Conservation (phyloP, 2,888 invertebrate species). For the Pyrochroa serraticornis region DNA sequence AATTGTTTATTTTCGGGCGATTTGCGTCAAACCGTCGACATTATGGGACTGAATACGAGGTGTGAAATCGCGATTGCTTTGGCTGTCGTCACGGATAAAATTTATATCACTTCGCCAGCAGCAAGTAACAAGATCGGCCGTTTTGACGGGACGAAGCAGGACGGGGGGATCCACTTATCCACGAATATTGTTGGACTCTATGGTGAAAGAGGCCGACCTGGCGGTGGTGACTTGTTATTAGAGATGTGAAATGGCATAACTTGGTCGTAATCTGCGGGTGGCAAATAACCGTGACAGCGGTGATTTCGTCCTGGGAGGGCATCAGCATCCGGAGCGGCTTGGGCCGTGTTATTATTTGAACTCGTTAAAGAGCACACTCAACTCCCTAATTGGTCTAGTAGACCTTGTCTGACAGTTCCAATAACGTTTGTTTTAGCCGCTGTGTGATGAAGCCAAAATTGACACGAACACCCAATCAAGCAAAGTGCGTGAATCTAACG, state of each 20-base stretch:
- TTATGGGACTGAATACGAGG: constrained; percentile 15
- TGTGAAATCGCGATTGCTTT: constrained; percentile 35
- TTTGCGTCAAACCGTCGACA: background rate
- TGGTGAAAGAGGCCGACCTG: constrained; percentile 19
- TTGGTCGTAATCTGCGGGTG: constrained; percentile 49
- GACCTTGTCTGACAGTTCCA: constrained; percentile 47
- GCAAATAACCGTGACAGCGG: constrained; percentile 50
- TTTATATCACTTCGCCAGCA: constrained; percentile 31
- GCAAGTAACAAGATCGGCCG: constrained; percentile 11
- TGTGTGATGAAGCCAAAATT: constrained; percentile 39
- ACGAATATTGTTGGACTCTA: constrained; percentile 12
- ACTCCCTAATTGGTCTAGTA: constrained; percentile 53
- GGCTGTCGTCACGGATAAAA: constrained; percentile 28
- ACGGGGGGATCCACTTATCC: constrained; percentile 18
- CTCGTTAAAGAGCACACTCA: constrained; percentile 53
- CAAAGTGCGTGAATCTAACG: no score
- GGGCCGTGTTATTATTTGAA: constrained; percentile 52
- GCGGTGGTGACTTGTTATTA: constrained; percentile 28
- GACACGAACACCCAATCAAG: no score
- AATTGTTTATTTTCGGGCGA: constrained; percentile 6
- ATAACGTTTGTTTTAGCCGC: constrained; percentile 47
- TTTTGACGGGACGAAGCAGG: constrained; percentile 11
- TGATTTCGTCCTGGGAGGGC: constrained; percentile 49
- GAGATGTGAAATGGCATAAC: constrained; percentile 44
- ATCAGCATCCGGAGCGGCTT: constrained; percentile 52